These are phyloP conservation scores for Papilio dardanus DNA, from an alignment of 1,140 invertebrate genomes.

Conservation along the genomic window DNA sequence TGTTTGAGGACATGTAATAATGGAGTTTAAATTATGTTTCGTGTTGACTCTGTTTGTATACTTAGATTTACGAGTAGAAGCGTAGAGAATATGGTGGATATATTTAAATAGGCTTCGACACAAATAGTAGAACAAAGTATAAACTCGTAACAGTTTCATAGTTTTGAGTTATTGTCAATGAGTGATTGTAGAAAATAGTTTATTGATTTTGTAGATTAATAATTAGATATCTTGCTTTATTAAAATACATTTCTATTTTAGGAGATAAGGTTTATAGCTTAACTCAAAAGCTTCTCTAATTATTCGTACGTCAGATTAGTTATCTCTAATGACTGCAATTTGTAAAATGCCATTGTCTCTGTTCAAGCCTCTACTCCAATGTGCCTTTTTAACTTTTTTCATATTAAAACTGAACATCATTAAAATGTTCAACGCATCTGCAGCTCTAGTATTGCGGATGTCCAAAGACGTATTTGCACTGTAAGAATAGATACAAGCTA, in stretches of 20 bases:
- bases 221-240: not conserved
- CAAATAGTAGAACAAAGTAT: too few relatives aligned
- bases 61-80: not conserved
- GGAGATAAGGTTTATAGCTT: not conserved
- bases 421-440: too few relatives aligned
- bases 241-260: not conserved
- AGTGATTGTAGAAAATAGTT: not conserved
- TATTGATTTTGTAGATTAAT: not conserved
- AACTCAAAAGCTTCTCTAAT: not conserved
- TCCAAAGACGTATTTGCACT: too few relatives aligned
- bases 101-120: too few relatives aligned
- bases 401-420: not conserved
- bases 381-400: not conserved
- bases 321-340: not conserved
- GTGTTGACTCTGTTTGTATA: not conserved
- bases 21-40: constrained; percentile 26
- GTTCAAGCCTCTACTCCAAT: not conserved
- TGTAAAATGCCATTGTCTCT: not conserved
- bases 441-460: too few relatives aligned
- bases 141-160: too few relatives aligned
- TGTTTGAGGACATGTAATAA: constrained; percentile 33
- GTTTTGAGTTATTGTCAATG: too few relatives aligned
- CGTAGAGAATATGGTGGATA: too few relatives aligned
- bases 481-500: too few relatives aligned
- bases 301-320: not conserved